Evolutionary conservation across 2,113 vertebrate species (phyloP).

Genomic region (Brachirus orientalis): DNA sequence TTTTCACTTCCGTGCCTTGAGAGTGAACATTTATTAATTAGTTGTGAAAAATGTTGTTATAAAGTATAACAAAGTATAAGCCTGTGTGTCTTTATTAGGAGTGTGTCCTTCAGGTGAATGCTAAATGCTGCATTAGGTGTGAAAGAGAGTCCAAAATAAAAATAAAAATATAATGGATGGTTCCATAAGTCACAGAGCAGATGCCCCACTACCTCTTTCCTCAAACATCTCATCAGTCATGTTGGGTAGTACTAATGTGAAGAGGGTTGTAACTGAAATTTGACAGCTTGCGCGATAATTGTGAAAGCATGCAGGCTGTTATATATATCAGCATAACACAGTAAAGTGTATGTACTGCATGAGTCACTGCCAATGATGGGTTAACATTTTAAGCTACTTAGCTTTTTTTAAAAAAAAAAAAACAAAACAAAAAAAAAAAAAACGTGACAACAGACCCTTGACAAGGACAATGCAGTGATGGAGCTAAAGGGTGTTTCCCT

Average conservation of each 20-base stretch:
- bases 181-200: slow-evolving; percentile 13
- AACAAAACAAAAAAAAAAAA: too few relatives aligned
- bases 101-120: neutral
- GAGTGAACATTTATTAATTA: slow-evolving; percentile 50
- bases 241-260: neutral
- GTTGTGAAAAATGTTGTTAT: slow-evolving; percentile 23
- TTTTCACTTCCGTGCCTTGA: slow-evolving; percentile 16
- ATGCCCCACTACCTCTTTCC: neutral
- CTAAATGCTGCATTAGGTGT: neutral
- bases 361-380: slow-evolving; percentile 4
- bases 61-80: slow-evolving; percentile 6
- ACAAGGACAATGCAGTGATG: too few relatives aligned
- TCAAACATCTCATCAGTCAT: slow-evolving; percentile 13
- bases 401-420: too few relatives aligned
- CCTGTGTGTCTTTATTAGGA: neutral
- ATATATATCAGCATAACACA: slow-evolving; percentile 14
- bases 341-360: neutral
- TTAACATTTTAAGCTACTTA: too few relatives aligned
- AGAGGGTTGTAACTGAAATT: slow-evolving; percentile 10
- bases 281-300: slow-evolving; percentile 5
- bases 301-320: neutral
- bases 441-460: too few relatives aligned
- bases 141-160: neutral
- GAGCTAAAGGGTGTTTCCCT: too few relatives aligned
- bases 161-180: neutral